Base-by-base conservation (phyloP, 2,113 vertebrate genomes). In the Motacilla tschutschensis region DNA sequence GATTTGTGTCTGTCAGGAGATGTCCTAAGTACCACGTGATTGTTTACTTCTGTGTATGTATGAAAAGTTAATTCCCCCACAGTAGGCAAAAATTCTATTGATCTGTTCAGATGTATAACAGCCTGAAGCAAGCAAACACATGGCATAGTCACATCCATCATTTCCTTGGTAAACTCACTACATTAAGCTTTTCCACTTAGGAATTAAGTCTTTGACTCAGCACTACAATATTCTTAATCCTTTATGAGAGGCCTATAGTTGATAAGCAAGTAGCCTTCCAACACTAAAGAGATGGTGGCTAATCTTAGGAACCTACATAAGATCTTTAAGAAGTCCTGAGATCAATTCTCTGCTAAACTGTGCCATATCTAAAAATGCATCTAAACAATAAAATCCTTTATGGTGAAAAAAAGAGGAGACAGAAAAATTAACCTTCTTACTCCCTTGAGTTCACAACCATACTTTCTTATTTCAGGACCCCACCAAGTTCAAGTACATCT, bases 381-480 rank as follows among this genome's bases (percentile, higher is more conserved):
- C 46, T 58, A 29, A 36, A 76, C 43, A 75, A 47, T 13, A 51
- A 80, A 83, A 46, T n/a, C 20, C 25, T 69, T 46, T 17, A 28
- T 44, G 21, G 17, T 65, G 41, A 65, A 69, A 91, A 74, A 72
- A 55, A 72, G 29, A 46, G 5, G 50, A 81, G 41, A 57, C 24
- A 64, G 33, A n/a, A 70, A 72, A 79, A 85, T 55, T 43, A 77
- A 20, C 41, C 29, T 69, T 66, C 44, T 81, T 73, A 40, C 11
- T 83, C 53, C 35, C 8, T 43, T 77, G 36, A 31, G 21, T 46
- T 17, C 22, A 51, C 58, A 50, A 74, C 26, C 41, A 20, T 46
- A 29, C 41, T 82, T 94, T 80, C 33, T 91, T 94, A 36, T 97
- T 97, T 79, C 95, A 99, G 98, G 71, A 62, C 46, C 40, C 70